Base-by-base conservation (phyloP, 2,113 vertebrate genomes). In the Phyllostomus discolor region DNA sequence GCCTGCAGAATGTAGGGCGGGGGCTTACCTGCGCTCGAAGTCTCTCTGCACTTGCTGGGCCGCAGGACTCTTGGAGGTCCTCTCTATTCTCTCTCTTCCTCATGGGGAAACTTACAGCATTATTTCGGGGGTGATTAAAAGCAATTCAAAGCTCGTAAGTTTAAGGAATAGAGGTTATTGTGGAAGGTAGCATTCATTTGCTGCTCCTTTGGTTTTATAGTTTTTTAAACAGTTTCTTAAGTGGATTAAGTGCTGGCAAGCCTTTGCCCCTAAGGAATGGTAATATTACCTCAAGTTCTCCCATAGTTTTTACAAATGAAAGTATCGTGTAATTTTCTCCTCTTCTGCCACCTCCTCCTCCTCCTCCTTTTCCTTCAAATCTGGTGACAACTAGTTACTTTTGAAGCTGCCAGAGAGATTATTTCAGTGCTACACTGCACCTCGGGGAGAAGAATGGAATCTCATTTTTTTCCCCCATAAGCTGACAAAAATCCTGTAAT, bases 401-500 rank as follows among this genome's bases (percentile, higher is more conserved):
- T 90, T 95, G 97, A 97, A 98, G 95, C 97, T 97, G 95, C 97
- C 97, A 96, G 96, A 96, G 93, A 94, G 95, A 95, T 98, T 98
- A 97, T 98, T 98, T 98, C 97, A 95, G 92, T 94, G 96, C 98
- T 96, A 85, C 91, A 82, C 76, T 70, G 97, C 82, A 97, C 97
- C 98, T 98, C 97, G 90, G 96, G 97, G 97, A 98, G 91, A 95
- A 86, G 97, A 98, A 97, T 98, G 98, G 97, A 97, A 98, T 98
- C 96, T 98, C 97, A 79, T 96, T 69, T 76, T 88, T 94, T 94
- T 85, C 8, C 92, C 93, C 2, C 31, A 97, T 98, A 96, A 97
- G 97, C 97, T 97, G 92, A 98, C 98, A 98, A 95, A 97, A 98
- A 97, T 97, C 97, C 97, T 97, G 94, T 97, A 91, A 98, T 98